Conservation (phyloP, 2,797 vertebrate species). For the Hyperoplus immaculatus region DNA sequence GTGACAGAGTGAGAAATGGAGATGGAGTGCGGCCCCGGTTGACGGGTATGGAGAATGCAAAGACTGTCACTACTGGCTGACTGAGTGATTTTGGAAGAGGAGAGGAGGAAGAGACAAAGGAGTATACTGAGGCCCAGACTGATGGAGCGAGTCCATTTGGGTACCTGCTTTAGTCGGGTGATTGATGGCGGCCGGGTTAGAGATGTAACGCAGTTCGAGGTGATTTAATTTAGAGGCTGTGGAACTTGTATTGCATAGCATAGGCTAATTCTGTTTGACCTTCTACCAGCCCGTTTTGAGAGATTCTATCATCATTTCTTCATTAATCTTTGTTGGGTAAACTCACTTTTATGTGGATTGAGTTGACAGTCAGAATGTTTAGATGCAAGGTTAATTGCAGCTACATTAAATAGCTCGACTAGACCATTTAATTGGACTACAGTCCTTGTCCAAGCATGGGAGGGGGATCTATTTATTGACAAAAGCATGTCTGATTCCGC, state of each 20-base stretch:
- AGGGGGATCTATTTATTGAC: too few species aligned
- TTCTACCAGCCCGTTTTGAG: constrained; percentile 39
- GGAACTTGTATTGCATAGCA: constrained; percentile 49
- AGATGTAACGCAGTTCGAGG: constrained; percentile 44
- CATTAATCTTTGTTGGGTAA: constrained; percentile 50
- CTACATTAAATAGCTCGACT: too few species aligned
- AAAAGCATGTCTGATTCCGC: too few species aligned
- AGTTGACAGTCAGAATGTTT: constrained; percentile 1
- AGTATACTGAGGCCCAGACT: constrained; percentile 23
- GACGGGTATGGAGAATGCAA: constrained; percentile 48
- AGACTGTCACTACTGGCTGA: constrained; percentile 35
- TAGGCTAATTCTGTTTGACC: constrained; percentile 65
- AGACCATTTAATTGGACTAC: too few species aligned
- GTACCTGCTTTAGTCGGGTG: constrained; percentile 54
- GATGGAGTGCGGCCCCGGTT: constrained; percentile 41
- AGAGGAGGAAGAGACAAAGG: constrained; percentile 9
- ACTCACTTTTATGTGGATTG: constrained; percentile 21
- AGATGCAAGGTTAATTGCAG: too few species aligned
- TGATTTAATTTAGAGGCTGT: constrained; percentile 63
- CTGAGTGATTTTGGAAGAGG: constrained; percentile 24
- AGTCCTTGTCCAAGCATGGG: too few species aligned
- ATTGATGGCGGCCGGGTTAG: constrained; percentile 63
- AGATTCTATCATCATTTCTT: constrained; percentile 46
- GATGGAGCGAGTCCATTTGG: constrained; percentile 40
- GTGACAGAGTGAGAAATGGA: constrained; percentile 54